A percentile compares a stretch with the other conserved stretches of the same genome.
These are phyloP conservation scores for Propithecus perrieri DNA, from an alignment of 2,797 vertebrate species.

Conservation along the genomic window DNA sequence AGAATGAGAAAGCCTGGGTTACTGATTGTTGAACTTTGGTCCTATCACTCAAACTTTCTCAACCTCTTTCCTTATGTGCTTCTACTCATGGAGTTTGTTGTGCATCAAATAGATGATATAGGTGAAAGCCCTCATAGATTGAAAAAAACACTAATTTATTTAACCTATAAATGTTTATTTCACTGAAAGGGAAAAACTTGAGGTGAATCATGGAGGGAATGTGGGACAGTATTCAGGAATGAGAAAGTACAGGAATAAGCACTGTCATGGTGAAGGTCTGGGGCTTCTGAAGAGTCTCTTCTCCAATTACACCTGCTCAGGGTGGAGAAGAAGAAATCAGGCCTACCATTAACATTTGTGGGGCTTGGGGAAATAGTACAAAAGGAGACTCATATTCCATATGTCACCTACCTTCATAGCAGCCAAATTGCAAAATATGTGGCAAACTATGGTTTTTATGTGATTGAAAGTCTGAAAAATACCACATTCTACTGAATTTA, in stretches of 20 bases:
- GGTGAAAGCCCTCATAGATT: background rate
- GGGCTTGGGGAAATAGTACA: background rate
- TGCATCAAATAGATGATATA: background rate
- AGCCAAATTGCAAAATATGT: background rate
- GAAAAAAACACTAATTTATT: background rate
- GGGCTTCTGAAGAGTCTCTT: background rate
- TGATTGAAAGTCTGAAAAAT: background rate
- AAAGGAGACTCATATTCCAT: background rate
- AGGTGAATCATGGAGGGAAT: background rate
- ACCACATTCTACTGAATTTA: background rate
- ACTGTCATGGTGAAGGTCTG: too few relatives aligned
- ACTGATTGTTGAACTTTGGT: background rate
- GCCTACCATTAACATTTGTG: background rate
- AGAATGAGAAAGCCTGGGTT: background rate
- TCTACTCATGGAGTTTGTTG: background rate
- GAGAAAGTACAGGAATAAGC: background rate
- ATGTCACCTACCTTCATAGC: background rate
- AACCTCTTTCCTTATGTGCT: background rate
- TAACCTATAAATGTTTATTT: background rate
- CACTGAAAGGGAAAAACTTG: background rate
- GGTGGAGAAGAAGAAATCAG: background rate
- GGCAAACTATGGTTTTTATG: background rate
- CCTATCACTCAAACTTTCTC: background rate
- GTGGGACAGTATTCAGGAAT: background rate
- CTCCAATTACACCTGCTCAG: background rate